Conservation (phyloP, 1,140 invertebrate genomes). For the Neodiprion pinetum region DNA sequence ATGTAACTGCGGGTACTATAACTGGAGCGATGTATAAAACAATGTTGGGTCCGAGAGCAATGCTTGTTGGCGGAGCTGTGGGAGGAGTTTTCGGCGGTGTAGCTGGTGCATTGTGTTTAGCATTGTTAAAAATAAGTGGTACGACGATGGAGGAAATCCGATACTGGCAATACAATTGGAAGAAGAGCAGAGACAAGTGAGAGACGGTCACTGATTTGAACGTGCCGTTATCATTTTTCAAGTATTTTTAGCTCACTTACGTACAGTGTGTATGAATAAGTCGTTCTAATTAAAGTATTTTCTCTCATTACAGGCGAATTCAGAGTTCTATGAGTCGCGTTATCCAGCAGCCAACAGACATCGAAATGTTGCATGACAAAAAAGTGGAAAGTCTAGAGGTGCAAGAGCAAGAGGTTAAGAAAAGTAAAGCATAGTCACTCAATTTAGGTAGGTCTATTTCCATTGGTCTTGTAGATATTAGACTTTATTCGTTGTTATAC, state of each 20-base stretch:
- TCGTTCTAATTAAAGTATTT: constrained; percentile 9
- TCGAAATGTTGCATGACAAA: neutral
- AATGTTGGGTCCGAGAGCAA: constrained; percentile 68
- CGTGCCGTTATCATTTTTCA: no score
- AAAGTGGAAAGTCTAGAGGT: neutral
- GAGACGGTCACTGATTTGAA: constrained; percentile 18
- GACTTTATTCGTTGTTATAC: constrained; percentile 15
- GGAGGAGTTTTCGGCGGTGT: constrained; percentile 63
- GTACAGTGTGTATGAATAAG: constrained; percentile 8
- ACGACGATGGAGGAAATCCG: constrained; percentile 63
- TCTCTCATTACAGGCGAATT: neutral
- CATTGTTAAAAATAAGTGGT: constrained; percentile 61
- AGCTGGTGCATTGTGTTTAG: constrained; percentile 56
- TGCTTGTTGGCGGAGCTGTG: constrained; percentile 67
- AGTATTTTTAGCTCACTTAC: no score
- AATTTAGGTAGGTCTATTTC: neutral
- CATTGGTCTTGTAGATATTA: constrained; percentile 4
- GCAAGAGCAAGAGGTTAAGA: neutral
- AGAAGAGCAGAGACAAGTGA: constrained; percentile 44
- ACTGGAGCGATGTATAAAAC: constrained; percentile 71
- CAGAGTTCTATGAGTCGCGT: neutral
- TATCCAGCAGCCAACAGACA: neutral
- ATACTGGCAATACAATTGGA: constrained; percentile 62
- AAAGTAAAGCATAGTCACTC: constrained; percentile 3
- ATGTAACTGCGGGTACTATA: constrained; percentile 66